Evolutionary conservation across 2,888 invertebrate species (phyloP).

Genomic region (Thelaira solivaga): DNA sequence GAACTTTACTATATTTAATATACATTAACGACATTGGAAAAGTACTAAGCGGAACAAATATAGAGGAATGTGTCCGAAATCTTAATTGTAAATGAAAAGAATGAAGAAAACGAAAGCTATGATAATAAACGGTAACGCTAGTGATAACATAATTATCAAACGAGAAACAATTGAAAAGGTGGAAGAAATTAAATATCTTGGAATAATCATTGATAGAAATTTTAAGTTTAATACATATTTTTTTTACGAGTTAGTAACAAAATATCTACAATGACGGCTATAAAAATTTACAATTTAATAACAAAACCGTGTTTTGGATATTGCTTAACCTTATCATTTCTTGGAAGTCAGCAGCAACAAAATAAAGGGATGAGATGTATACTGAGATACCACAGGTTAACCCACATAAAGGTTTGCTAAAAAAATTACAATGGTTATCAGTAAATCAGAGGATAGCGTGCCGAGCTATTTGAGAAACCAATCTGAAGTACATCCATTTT

Average conservation of each 20-base stretch:
- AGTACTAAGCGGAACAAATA: not conserved
- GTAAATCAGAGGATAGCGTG: no score
- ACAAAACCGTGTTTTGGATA: not conserved
- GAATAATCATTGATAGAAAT: not conserved
- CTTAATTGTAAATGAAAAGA: not conserved
- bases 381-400: no score
- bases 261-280: not conserved
- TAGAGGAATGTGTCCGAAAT: not conserved
- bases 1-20: not conserved
- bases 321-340: not conserved
- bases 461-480: no score
- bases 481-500: no score
- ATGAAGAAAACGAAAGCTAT: not conserved
- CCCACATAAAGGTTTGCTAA: no score
- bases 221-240: not conserved
- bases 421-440: no score
- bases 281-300: not conserved
- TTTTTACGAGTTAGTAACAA: not conserved
- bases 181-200: not conserved
- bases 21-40: not conserved
- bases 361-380: not conserved
- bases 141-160: not conserved
- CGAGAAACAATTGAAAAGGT: not conserved
- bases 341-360: not conserved
- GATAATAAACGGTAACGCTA: not conserved